Evolutionary conservation across 2,113 vertebrate species (phyloP).

Genomic region (Upupa epops): DNA sequence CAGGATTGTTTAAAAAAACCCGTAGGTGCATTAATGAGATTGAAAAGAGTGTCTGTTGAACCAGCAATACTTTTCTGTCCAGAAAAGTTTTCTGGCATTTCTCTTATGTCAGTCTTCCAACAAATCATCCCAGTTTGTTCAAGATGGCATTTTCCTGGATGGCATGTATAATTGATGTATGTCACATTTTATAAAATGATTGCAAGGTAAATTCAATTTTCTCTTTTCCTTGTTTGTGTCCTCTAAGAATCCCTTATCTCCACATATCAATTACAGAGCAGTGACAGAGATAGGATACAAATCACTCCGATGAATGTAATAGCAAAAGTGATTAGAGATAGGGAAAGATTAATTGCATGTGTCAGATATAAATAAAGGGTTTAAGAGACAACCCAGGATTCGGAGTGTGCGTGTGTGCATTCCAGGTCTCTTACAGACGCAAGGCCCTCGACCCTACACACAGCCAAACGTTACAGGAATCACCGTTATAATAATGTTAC

Average conservation of each 20-base stretch:
- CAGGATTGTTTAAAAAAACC: background rate
- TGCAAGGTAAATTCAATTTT: slow-evolving; percentile 64
- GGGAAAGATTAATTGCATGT: slow-evolving; percentile 42
- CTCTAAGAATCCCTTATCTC: slow-evolving; percentile 58
- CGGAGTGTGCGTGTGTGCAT: background rate
- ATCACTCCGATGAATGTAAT: slow-evolving; percentile 25
- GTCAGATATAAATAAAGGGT: slow-evolving; percentile 52
- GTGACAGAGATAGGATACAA: slow-evolving; percentile 45
- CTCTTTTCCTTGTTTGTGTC: slow-evolving; percentile 46
- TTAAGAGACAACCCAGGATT: background rate
- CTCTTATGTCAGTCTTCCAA: slow-evolving; percentile 5
- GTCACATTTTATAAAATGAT: slow-evolving; percentile 47
- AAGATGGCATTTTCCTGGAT: slow-evolving; percentile 53
- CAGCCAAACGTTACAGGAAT: background rate
- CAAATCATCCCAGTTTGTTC: slow-evolving; percentile 34
- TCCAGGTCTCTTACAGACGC: background rate
- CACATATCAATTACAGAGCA: slow-evolving; percentile 46
- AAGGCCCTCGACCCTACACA: background rate
- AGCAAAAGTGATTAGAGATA: slow-evolving; percentile 47
- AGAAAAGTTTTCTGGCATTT: slow-evolving; percentile 49
- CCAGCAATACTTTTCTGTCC: background rate
- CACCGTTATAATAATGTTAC: background rate
- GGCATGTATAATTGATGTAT: slow-evolving; percentile 39
- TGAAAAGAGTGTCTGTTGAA: background rate
- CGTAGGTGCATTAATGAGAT: background rate